Conservation (phyloP, 1,140 invertebrate genomes). For the Drosophila sucinea region DNA sequence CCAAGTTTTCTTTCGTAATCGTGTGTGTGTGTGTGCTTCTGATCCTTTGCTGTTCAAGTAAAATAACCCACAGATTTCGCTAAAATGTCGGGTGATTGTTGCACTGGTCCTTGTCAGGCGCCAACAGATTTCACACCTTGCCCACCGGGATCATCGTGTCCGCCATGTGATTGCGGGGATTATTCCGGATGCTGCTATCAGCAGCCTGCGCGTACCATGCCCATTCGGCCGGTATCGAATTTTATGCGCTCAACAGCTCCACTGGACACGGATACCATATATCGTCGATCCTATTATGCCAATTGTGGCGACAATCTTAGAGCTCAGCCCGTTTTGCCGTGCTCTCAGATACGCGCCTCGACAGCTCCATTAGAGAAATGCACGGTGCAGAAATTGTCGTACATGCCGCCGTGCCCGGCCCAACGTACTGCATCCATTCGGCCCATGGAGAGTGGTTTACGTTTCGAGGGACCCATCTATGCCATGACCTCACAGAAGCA, state of each 20-base stretch:
- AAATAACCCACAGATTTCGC: neutral
- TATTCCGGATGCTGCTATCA: constrained; percentile 84
- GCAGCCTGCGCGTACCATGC: constrained; percentile 84
- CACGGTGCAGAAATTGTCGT: constrained; percentile 85
- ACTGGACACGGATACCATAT: constrained; percentile 85
- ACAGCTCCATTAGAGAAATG: constrained; percentile 84
- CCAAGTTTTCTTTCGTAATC: constrained; percentile 22
- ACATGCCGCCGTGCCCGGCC: constrained; percentile 83
- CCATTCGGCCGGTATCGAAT: constrained; percentile 84
- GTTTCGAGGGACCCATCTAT: constrained; percentile 88
- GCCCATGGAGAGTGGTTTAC: constrained; percentile 64
- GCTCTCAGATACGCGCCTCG: constrained; percentile 63
- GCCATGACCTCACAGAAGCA: constrained; percentile 89
- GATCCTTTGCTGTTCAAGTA: neutral
- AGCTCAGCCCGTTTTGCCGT: constrained; percentile 79
- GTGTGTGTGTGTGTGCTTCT: no score
- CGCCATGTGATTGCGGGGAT: constrained; percentile 73
- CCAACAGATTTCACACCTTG: constrained; percentile 64
- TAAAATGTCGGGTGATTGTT: constrained; percentile 56
- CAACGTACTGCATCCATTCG: constrained; percentile 79
- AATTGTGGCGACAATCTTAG: constrained; percentile 56
- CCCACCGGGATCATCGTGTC: constrained; percentile 49
- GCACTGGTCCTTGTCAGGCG: constrained; percentile 55
- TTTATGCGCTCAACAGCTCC: constrained; percentile 84
- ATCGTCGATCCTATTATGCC: constrained; percentile 85